Evolutionary conservation across 2,888 invertebrate genomes (phyloP).

Genomic region (Beris chalybata): DNA sequence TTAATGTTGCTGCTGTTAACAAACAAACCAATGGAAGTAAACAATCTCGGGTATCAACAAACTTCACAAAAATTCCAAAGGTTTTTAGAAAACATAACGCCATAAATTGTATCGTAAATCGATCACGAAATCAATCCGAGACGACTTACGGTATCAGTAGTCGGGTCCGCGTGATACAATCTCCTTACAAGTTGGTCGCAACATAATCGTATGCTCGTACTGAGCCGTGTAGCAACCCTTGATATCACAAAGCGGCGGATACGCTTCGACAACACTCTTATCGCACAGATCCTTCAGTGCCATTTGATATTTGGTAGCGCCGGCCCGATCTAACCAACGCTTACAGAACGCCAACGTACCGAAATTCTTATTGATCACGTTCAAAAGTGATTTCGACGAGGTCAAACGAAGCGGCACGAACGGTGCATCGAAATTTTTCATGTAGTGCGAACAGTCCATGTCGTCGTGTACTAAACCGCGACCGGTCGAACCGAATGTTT

Average conservation of each 20-base stretch:
- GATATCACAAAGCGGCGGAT: conserved; percentile 96
- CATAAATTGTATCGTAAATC: too few relatives aligned
- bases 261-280: conserved; percentile 96
- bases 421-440: conserved; percentile 95
- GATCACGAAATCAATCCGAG: too few relatives aligned
- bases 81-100: too few relatives aligned
- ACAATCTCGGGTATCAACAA: too few relatives aligned
- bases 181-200: conserved; percentile 98
- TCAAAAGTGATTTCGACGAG: conserved; percentile 89
- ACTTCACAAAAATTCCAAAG: too few relatives aligned
- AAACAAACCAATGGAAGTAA: too few relatives aligned
- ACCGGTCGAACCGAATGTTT: conserved; percentile 99
- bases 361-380: conserved; percentile 94
- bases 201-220: conserved; percentile 96
- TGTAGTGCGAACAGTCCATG: conserved; percentile 99
- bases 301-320: conserved; percentile 97
- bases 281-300: conserved; percentile 98
- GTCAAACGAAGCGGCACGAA: conserved; percentile 91
- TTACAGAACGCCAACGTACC: conserved; percentile 98
- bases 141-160: conserved; percentile 63
- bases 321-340: conserved; percentile 96
- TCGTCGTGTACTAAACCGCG: conserved; percentile 94
- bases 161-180: conserved; percentile 95
- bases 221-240: conserved; percentile 99
- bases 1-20: too few relatives aligned